Evolutionary conservation across 2,888 invertebrate species (phyloP).

Genomic region (Leptinotarsa juncta): DNA sequence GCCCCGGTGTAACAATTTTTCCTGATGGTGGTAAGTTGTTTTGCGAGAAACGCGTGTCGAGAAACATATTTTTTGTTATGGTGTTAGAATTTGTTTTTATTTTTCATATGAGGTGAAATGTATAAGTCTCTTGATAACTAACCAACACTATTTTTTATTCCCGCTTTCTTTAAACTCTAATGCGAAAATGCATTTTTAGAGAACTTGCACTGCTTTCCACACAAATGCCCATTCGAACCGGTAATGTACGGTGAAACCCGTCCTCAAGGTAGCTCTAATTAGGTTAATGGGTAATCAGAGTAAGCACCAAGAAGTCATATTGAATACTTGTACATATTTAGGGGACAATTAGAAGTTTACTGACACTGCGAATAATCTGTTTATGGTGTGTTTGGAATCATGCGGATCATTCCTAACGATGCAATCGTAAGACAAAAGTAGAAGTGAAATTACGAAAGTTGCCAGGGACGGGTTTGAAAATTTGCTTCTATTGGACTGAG

Average conservation of each 20-base stretch:
- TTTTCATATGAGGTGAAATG: too few relatives aligned
- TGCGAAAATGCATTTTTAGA: too few relatives aligned
- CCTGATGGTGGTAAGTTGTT: too few relatives aligned
- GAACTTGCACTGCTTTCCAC: too few relatives aligned
- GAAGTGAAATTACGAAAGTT: conserved; percentile 42
- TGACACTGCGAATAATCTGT: conserved; percentile 35
- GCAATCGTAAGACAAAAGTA: conserved; percentile 32
- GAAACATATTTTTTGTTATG: too few relatives aligned
- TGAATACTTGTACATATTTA: conserved; percentile 56
- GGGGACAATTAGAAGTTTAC: conserved; percentile 57
- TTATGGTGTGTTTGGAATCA: conserved; percentile 42
- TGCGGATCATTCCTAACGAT: conserved; percentile 28
- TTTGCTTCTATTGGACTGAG: neutral
- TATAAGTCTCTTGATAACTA: too few relatives aligned
- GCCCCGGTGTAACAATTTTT: too few relatives aligned
- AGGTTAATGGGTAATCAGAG: conserved; percentile 60
- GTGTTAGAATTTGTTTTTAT: too few relatives aligned
- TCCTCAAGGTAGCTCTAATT: conserved; percentile 48
- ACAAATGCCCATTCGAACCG: conserved; percentile 20
- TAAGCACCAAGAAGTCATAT: conserved; percentile 49
- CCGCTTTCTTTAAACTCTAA: too few relatives aligned
- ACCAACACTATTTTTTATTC: too few relatives aligned
- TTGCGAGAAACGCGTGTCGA: too few relatives aligned
- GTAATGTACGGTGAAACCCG: conserved; percentile 46
- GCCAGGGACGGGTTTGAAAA: conserved; percentile 7